phyloP scores from a whole-genome alignment of 2,113 vertebrate species.

The Tauraco erythrolophus region DNA sequence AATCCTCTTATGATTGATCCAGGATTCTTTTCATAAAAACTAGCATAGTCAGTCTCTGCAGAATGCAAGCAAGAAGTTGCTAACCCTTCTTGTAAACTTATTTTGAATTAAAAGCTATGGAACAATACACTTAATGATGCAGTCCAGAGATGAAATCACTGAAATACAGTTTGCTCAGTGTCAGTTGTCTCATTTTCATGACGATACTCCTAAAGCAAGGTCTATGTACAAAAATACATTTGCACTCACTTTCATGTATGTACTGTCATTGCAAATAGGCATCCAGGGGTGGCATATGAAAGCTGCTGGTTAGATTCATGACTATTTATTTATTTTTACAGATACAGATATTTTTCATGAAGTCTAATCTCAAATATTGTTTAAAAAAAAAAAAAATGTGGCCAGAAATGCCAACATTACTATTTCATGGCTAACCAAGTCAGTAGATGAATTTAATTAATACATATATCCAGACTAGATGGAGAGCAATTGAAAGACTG shows the following conservation, averaged over 20 bases:
- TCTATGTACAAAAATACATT: background rate
- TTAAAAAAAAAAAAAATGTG: background rate
- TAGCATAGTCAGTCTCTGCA: background rate
- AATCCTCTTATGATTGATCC: background rate
- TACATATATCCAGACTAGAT: background rate
- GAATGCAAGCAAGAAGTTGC: background rate
- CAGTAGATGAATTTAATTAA: background rate
- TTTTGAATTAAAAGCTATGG: background rate
- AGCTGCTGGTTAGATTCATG: background rate
- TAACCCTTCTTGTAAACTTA: background rate
- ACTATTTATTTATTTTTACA: background rate
- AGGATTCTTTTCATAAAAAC: background rate
- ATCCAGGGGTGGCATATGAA: background rate
- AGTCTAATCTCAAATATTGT: background rate
- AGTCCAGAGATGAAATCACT: background rate
- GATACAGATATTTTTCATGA: background rate
- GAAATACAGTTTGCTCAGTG: background rate
- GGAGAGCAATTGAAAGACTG: background rate
- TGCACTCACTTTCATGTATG: background rate
- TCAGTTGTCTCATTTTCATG: background rate
- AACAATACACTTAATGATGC: background rate
- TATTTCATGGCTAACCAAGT: background rate
- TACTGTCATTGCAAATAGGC: background rate
- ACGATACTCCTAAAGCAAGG: background rate
- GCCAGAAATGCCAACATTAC: background rate